These are phyloP conservation scores for Zoroaster sp. DNA, from an alignment of 53 echinoderm and acorn worm species.

Conservation along the genomic window DNA sequence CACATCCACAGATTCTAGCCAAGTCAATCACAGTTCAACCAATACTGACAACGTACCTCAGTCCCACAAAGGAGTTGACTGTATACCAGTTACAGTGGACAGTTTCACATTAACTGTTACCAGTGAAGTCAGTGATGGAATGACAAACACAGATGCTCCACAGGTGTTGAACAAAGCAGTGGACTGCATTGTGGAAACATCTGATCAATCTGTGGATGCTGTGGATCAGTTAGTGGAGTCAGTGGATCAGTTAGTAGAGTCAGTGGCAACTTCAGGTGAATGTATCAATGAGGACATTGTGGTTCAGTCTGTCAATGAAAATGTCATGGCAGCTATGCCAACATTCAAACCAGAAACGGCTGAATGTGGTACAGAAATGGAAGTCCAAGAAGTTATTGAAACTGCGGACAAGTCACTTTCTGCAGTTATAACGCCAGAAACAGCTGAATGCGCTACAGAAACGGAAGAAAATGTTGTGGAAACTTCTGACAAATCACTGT, in stretches of 20 bases:
- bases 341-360: constrained; percentile 25
- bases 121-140: constrained; percentile 8
- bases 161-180: constrained; percentile 13
- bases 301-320: neutral
- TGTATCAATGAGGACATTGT: constrained; percentile 13
- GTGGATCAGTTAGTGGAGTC: constrained; percentile 32
- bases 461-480: too few species aligned
- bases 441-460: constrained; percentile 38
- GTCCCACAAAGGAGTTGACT: constrained; percentile 16
- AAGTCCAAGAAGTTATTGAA: neutral
- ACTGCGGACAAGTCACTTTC: constrained; percentile 20
- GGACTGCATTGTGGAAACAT: constrained; percentile 37
- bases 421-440: constrained; percentile 22
- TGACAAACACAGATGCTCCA: constrained; percentile 49
- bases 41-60: constrained; percentile 17
- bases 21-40: constrained; percentile 12
- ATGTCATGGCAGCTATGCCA: constrained; percentile 48
- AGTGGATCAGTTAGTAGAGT: too few species aligned
- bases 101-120: constrained; percentile 16
- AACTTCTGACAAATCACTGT: neutral
- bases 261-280: neutral
- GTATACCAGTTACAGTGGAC: neutral
- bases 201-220: constrained; percentile 46
- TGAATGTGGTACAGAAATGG: constrained; percentile 6
- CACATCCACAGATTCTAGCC: constrained; percentile 22